A percentile compares a stretch with the other conserved stretches of the same genome.
Conservation (phyloP, 2,113 vertebrate species). For the Labeo rohita region DNA sequence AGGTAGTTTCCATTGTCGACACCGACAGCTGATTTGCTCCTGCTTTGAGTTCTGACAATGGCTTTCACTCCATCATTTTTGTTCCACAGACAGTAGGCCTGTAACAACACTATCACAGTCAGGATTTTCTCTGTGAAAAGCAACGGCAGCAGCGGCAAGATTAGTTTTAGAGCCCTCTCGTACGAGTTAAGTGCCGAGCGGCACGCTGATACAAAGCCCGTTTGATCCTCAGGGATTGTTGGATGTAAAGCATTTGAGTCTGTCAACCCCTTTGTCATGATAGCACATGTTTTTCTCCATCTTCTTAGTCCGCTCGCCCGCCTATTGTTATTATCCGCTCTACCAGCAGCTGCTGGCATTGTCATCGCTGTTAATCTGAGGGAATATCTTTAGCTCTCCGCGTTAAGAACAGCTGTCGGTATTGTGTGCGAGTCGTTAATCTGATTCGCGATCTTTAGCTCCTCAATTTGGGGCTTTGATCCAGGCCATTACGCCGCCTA, state of each 20-base stretch:
- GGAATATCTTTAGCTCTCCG: constrained; percentile 70
- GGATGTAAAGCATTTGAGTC: constrained; percentile 77
- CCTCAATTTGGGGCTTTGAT: constrained; percentile 74
- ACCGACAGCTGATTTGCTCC: not conserved
- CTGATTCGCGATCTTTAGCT: constrained; percentile 77
- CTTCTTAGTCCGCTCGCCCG: constrained; percentile 60
- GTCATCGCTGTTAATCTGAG: constrained; percentile 71
- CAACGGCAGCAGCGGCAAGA: constrained; percentile 56
- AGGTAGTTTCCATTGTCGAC: not conserved
- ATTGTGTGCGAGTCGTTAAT: constrained; percentile 75
- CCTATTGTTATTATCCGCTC: constrained; percentile 74
- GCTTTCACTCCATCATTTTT: constrained; percentile 69
- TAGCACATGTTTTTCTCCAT: constrained; percentile 76
- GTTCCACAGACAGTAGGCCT: constrained; percentile 58
- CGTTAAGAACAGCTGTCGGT: constrained; percentile 75
- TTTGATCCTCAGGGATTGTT: constrained; percentile 78
- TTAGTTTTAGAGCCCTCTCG: constrained; percentile 56
- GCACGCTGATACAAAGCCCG: constrained; percentile 71
- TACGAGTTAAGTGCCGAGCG: constrained; percentile 53
- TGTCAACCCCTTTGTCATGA: constrained; percentile 79
- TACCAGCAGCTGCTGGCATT: constrained; percentile 73
- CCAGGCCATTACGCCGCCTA: constrained; percentile 72
- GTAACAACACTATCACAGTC: constrained; percentile 50
- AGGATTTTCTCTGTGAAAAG: constrained; percentile 29
- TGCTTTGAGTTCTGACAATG: constrained; percentile 58